Base-by-base conservation (phyloP, 2,888 invertebrate genomes). In the Atrina japonica region DNA sequence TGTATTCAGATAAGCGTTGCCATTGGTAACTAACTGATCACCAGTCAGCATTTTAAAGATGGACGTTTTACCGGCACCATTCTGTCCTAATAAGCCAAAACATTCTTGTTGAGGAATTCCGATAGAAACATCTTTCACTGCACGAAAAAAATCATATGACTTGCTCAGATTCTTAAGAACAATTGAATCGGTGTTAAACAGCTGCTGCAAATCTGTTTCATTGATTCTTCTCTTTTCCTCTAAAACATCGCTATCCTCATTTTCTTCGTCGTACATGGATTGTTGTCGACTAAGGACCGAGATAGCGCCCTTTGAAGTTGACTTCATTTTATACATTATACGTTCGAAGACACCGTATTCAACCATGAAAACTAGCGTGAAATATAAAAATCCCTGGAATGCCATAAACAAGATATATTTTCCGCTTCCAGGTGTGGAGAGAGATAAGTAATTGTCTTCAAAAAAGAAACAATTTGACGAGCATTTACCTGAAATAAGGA, bases 41-140 rank as follows among this genome's bases (percentile, higher is more conserved):
- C 93, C 93, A 1, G 93, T 93, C 78, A 93, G 83, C 93, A 93
- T 93, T 90, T 90, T 93, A 91, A 97, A 97, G 11, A 96, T 95
- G 0, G 96, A 95, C 2, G 96, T 96, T 90, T 97, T 97, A 9
- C 96, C 96, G 0, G 96, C 96, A 1, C 97, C 96, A 88, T 97
- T 97, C 81, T 96, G 94, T 0, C 97, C 90, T 52, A 97, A 91
- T 6, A 97, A 91, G 0, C 96, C 96, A 83, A 96, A 96, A 89
- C 96, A 96, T 92, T 94, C 93, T 29, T 88, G 84, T 40, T 82
- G 77, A 27, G 84, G 83, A 3, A 90, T 80, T 1, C 89, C 88
- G 25, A 89, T 73, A 66, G 81, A 81, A 7, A 89, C 66, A 67
- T 81, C 73, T 66, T 88, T 85, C 3, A 90, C 90, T 16, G 89